Evolutionary conservation across 2,797 vertebrate genomes (phyloP), one percentile per base, ranked within the genome.

Genomic region (Microctenopoma stevenorrisi): DNA sequence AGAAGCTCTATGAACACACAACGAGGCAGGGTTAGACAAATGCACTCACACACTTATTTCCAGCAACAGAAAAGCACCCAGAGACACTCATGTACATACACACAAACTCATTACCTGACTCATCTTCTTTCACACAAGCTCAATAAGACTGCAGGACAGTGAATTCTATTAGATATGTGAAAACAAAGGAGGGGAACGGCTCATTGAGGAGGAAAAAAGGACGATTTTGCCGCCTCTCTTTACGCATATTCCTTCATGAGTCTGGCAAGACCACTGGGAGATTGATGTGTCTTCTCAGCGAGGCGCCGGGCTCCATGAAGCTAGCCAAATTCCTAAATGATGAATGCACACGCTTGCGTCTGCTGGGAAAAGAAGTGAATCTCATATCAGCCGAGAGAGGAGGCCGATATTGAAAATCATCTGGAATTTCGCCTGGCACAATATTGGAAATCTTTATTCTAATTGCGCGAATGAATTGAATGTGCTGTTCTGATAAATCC

Each of bases 381-480:
- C 82, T 89, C 84, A 88, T 75, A 88, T 89, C 81, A 88, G 72
- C 76, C 63, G 69, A 68, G 83, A 86, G 77, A 81, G 74, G 69
- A 74, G 72, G 71, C 64, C 77, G 81, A 91, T 93, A 91, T 91
- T 87, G 78, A 89, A 86, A 89, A 92, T 91, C 88, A 91, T 90
- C 83, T 84, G 87, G 89, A 86, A 87, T 89, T 90, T 85, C 49
- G 86, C 85, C 83, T 71, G 67, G 77, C 60, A 69, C 65, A 35
- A 86, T 90, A 89, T 91, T 92, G 87, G 77, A 92, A 93, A 91
- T 86, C 86, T 86, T 88, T 89, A 89, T 90, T 88, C 89, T 92
- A 92, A 93, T 93, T 92, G 92, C 91, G 76, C 83, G 86, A 88
- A 90, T 88, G 84, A 92, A 90, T 90, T 84, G 87, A 92, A 91